These are phyloP conservation scores for Didymodactylos carnosus DNA, from an alignment of 2,888 invertebrate species.

Conservation along the genomic window DNA sequence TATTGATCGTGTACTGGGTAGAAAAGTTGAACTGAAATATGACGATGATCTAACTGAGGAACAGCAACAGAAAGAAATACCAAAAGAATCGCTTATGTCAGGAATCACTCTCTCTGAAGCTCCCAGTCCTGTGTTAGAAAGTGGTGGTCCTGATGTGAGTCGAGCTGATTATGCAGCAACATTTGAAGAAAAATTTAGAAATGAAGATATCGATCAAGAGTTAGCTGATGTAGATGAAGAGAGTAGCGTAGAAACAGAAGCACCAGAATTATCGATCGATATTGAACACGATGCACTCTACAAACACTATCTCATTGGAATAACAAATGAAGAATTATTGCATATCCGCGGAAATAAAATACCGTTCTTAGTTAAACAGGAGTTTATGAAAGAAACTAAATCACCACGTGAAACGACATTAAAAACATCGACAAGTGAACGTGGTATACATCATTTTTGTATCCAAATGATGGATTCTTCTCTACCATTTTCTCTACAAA, in stretches of 20 bases:
- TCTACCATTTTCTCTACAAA: background rate
- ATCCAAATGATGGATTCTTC: background rate
- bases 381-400: background rate
- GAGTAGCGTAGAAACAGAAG: too few relatives aligned
- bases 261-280: too few relatives aligned
- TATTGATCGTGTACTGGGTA: background rate
- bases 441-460: background rate
- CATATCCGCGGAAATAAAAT: background rate
- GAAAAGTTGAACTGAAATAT: background rate
- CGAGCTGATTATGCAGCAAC: background rate
- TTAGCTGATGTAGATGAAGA: background rate
- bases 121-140: background rate
- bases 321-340: background rate
- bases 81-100: background rate
- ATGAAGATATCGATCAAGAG: background rate
- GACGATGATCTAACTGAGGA: background rate
- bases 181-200: background rate
- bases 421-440: too few relatives aligned
- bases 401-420: background rate
- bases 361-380: background rate
- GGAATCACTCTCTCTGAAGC: background rate
- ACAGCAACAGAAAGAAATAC: background rate
- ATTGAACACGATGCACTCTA: background rate
- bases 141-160: background rate
- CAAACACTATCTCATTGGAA: background rate